A percentile compares a stretch with the other conserved stretches of the same genome.
Evolutionary conservation across 1,140 invertebrate species (phyloP).

Genomic region (Bombus fervidus): DNA sequence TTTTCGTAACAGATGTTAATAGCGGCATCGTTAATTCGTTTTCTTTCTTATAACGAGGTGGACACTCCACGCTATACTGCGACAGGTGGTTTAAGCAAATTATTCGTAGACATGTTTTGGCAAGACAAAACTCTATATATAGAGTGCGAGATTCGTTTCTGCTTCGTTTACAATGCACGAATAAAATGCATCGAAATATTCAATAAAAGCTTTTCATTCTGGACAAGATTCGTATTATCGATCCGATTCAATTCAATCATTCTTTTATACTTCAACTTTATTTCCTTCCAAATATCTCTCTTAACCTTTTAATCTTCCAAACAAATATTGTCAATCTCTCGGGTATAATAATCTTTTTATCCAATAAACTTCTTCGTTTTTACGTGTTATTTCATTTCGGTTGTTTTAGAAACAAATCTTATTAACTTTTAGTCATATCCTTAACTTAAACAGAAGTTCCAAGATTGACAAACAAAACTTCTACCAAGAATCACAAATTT

Average conservation of each 20-base stretch:
- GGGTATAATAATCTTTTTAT: no score
- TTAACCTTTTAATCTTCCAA: no score
- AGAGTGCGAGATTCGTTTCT: conserved; percentile 6
- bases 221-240: neutral
- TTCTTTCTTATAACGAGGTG: conserved; percentile 46
- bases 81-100: conserved; percentile 47
- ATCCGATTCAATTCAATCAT: neutral
- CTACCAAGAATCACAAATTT: no score
- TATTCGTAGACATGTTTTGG: conserved; percentile 47
- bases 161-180: conserved; percentile 22
- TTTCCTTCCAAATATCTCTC: no score
- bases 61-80: conserved; percentile 29
- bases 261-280: neutral
- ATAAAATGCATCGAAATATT: neutral
- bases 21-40: conserved; percentile 39
- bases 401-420: no score
- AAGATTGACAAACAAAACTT: no score
- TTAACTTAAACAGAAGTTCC: no score
- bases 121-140: conserved; percentile 49
- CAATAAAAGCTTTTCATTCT: no score
- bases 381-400: no score
- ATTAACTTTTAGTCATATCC: no score
- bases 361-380: no score
- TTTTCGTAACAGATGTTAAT: conserved; percentile 48
- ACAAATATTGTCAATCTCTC: neutral